Evolutionary conservation across 2,113 vertebrate species (phyloP).

Genomic region (Chloropsis cyanopogon): DNA sequence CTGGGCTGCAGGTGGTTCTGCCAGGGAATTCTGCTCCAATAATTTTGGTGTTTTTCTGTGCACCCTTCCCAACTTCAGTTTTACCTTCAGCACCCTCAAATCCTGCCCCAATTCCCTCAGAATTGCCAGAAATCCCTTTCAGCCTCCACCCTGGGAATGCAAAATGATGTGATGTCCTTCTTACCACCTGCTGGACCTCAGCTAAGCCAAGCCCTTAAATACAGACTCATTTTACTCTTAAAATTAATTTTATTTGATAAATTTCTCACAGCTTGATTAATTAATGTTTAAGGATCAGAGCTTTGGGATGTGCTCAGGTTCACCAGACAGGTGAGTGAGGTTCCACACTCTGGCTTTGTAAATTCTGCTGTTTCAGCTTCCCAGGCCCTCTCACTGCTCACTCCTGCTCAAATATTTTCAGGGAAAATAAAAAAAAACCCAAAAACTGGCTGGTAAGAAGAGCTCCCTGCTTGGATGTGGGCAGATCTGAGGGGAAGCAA

Average conservation of each 20-base stretch:
- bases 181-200: not conserved
- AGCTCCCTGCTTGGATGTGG: not conserved
- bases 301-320: not conserved
- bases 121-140: not conserved
- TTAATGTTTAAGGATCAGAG: not conserved
- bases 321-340: not conserved
- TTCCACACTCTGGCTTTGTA: not conserved
- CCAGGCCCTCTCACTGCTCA: not conserved
- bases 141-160: accelerated
- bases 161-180: not conserved
- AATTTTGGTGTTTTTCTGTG: not conserved
- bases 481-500: not conserved
- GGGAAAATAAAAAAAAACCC: not conserved
- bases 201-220: not conserved
- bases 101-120: not conserved
- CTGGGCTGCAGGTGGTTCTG: not conserved
- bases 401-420: not conserved
- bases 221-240: not conserved
- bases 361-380: not conserved
- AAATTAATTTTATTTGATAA: not conserved
- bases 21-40: not conserved
- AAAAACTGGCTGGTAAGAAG: not conserved
- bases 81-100: not conserved
- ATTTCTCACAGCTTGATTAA: not conserved
- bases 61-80: not conserved